Evolutionary conservation across 2,888 invertebrate genomes (phyloP), one percentile per base, ranked within the genome.

Genomic region (Chrysodeixis includens): DNA sequence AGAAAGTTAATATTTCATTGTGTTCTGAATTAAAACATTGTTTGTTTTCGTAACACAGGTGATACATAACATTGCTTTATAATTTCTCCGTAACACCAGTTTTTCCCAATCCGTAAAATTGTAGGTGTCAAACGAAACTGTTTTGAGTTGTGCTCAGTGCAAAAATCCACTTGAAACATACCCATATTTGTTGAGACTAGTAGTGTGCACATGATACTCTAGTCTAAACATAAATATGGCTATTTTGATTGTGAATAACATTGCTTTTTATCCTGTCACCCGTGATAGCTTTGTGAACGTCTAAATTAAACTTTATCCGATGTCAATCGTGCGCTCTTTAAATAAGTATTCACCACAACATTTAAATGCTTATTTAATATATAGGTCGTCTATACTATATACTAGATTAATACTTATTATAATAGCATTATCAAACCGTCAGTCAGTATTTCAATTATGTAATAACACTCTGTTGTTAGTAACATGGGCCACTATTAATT

Each of bases 381-480:
- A 26, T 26, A 26, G 26, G 26, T 26, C 26, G 6, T n/a, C 3
- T 26, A 26, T 4, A 26, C 2, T 26, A 26, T 26, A 26, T 26
- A 26, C 26, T 6, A 26, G 26, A 26, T 26, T 26, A 26, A 26
- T 26, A 26, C 26, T 26, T 26, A 26, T 30, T 52, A 52, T 22
- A 14, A 3, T 4, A 14, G 30, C 12, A 30, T 30, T 30, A 14
- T 16, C 30, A 52, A 35, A 56, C 49, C 30, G 46, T 30, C 7
- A 60, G 62, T 60, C 78, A 76, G 69, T 71, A 78, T 64, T 73
- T 56, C 53, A 60, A 66, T 53, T 22, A 9, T 16, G 26, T 30
- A 35, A 56, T 12, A 40, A 52, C 55, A 68, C 56, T 53, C 60
- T 49, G 58, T 59, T 70, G 66, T 81, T 79, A 81, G 78, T 75